Base-by-base conservation (phyloP, 2,888 invertebrate species). In the Neoitamus cyanurus region DNA sequence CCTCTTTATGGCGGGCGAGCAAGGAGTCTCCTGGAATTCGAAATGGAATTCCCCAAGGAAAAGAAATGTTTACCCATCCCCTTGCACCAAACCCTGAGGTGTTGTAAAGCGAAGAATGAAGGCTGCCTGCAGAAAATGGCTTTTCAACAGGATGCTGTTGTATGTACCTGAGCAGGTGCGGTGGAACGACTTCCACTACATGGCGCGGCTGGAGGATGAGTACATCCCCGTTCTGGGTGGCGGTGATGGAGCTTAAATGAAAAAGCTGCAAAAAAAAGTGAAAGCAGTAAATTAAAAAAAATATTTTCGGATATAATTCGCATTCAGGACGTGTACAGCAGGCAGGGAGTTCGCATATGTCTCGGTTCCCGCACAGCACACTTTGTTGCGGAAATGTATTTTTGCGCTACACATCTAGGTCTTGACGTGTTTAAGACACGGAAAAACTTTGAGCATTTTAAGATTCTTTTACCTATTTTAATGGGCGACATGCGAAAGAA, bases 241-340 rank as follows among this genome's bases (percentile, higher is more conserved):
- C 42, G 20, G 42, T 42, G 28, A 28, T 75, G 46, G 48, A 37
- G 37, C 37, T 82, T 37, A 82, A 82, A 82, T 82, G 69, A 69
- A 69, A 69, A 80, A 82, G 28, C 28, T 30, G 28, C 70, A 82
- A 82, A 68, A 82, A 68, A 82, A 82, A 82, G 48, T 82, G 48
- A 31, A 69, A 82, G 82, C 82, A 82, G 82, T 82, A 82, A 82
- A 82, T 82, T 82, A 69, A 82, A 82, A 82, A n/a, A 82, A 69
- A 82, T 36, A 82, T 82, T 82, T 69, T 82, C 30, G 28, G 69
- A 37, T 82, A 69, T 82, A 82, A 82, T 82, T 82, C 82, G 82
- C 82, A 82, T 82, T 82, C 82, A 82, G 69, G 69, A 37, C 82
- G 37, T 82, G 82, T 82, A 13, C 31, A 28, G 34, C 36, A 25